Evolutionary conservation across 2,113 vertebrate species (phyloP).

Genomic region (Sprattus sprattus): DNA sequence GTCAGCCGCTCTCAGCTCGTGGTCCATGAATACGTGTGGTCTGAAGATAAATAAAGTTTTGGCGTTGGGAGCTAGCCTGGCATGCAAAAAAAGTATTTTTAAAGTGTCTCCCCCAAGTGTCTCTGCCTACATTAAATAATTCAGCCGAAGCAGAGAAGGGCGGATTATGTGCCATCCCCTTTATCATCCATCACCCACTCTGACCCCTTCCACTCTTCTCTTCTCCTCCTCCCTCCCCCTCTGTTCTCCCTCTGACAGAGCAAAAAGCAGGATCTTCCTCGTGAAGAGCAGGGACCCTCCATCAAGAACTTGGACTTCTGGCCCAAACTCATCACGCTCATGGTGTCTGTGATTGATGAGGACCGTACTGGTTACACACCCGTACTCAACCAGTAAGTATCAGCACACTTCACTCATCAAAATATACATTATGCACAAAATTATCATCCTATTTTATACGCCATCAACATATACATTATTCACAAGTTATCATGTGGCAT

Average conservation of each 20-base stretch:
- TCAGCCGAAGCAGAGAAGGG: slow-evolving; percentile 19
- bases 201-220: neutral
- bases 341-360: slow-evolving; percentile 85
- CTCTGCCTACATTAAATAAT: slow-evolving; percentile 23
- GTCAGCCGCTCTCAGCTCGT: slow-evolving; percentile 10
- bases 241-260: slow-evolving; percentile 56
- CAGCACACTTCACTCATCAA: neutral
- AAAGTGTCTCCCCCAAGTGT: neutral
- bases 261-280: slow-evolving; percentile 80
- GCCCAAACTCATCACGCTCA: slow-evolving; percentile 84
- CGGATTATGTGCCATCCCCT: neutral
- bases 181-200: neutral
- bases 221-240: neutral
- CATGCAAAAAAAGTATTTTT: neutral
- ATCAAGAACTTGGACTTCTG: slow-evolving; percentile 86
- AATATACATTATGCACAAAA: neutral
- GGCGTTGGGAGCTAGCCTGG: neutral
- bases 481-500: neutral
- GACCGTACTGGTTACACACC: slow-evolving; percentile 83
- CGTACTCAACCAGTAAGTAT: slow-evolving; percentile 83
- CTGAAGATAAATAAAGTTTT: slow-evolving; percentile 31
- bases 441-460: neutral
- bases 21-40: slow-evolving; percentile 28
- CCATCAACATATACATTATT: neutral
- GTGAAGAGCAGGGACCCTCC: slow-evolving; percentile 83